phyloP scores from a whole-genome alignment of 2,113 vertebrate genomes.

The Pampusana beccarii region DNA sequence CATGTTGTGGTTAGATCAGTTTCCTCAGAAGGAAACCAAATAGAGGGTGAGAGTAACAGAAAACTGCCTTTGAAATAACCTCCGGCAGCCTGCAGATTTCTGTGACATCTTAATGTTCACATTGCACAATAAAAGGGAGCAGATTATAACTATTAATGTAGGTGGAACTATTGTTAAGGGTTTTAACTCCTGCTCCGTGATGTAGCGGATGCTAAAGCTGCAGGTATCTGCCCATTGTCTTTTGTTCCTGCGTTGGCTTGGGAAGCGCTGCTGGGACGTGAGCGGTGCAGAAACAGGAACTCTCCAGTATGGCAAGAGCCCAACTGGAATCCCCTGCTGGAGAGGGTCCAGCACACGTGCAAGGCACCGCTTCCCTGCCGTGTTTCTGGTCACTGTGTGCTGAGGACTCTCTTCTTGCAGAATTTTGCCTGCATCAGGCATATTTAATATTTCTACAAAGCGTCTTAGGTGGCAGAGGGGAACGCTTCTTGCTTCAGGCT shows the following conservation, averaged over 20 bases:
- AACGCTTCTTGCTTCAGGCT: background rate
- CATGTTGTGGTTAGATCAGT: background rate
- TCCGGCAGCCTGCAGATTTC: background rate
- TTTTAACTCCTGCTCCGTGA: background rate
- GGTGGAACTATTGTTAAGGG: background rate
- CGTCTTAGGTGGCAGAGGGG: background rate
- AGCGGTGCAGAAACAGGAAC: background rate
- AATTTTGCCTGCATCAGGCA: background rate
- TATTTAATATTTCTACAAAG: background rate
- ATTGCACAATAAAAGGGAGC: background rate
- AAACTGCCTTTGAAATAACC: background rate
- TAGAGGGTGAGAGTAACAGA: background rate
- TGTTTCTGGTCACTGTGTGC: background rate
- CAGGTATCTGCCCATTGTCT: background rate
- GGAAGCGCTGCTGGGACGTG: background rate
- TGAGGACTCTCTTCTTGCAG: background rate
- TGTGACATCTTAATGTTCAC: background rate
- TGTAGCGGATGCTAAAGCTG: background rate
- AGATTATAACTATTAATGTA: background rate
- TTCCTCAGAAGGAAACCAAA: conserved; percentile 35
- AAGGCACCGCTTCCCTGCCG: accelerated
- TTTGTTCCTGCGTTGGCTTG: background rate
- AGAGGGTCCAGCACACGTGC: background rate
- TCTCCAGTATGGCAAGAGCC: background rate
- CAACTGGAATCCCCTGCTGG: background rate